Evolutionary conservation across 2,797 vertebrate species (phyloP), one percentile per base, ranked within the genome.

Genomic region (Sebastes variabilis): DNA sequence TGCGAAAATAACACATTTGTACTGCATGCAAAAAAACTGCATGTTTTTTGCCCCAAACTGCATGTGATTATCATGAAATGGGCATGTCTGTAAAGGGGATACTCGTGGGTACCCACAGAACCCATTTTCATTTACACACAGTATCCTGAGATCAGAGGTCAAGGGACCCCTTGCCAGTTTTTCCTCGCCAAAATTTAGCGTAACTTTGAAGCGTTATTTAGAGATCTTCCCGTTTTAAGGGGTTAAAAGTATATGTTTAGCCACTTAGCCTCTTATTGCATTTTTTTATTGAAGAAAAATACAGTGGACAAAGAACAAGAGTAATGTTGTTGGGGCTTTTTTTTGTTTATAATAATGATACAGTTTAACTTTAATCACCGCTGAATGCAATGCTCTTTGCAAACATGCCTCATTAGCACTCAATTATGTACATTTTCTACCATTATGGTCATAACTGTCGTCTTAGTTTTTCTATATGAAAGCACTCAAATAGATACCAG

Each of bases 401-500:
- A 66, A 77, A 75, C 70, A 70, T 2, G 58, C 69, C 73, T 84
- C 68, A 87, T 86, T 92, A 79, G 61, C 32, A 49, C 59, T 79
- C 36, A 79, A 27, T 85, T 79, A 52, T 85, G 77, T 83, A 77
- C 38, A 74, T 83, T 52, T 82, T 87, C 77, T 56, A 9, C 66
- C 25, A 61, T 85, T 78, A 75, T 52, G 60, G 58, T 85, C 54
- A 11, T n/a, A 67, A 67, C 54, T 66, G 71, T 58, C 30, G 6
- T 54, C 83, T 88, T 71, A 64, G 27, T 70, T 90, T 86, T 80
- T 36, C 72, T 76, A 52, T 82, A 42, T 60, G 54, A 77, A 68
- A 81, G 58, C 22, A 16, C 73, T 88, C 34, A 87, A 92, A 92
- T 87, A 34, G 55, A 89, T 85, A 83, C 56, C 66, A 87, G 85